These are phyloP conservation scores for Diadegma fenestrale DNA, from an alignment of 2,888 invertebrate species.

Conservation along the genomic window DNA sequence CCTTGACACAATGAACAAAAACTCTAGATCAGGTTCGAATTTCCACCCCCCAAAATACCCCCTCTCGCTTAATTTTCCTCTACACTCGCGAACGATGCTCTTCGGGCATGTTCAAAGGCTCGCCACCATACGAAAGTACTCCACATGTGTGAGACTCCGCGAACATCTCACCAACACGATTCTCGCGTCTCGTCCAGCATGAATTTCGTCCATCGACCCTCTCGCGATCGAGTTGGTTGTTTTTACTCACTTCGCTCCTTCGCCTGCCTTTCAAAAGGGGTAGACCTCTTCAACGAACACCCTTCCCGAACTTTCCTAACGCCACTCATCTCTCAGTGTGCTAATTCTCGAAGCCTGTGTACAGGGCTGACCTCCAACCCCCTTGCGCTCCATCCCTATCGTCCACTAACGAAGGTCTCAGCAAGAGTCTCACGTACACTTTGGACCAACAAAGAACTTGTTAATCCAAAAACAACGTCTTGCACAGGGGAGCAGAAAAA, in stretches of 20 bases:
- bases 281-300: constrained; percentile 31
- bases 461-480: not conserved
- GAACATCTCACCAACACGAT: constrained; percentile 36
- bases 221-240: constrained; percentile 71
- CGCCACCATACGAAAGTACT: not conserved
- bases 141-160: constrained; percentile 4
- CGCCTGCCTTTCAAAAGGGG: constrained; percentile 57
- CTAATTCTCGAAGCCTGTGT: constrained; percentile 62
- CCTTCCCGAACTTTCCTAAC: constrained; percentile 37
- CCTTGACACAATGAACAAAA: constrained; percentile 43
- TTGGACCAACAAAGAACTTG: not conserved
- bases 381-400: constrained; percentile 29
- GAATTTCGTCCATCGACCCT: constrained; percentile 35
- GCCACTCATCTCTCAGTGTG: constrained; percentile 58
- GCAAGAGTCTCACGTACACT: constrained; percentile 11
- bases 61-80: not conserved
- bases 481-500: not conserved
- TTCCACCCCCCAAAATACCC: constrained; percentile 2
- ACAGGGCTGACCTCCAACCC: constrained; percentile 43
- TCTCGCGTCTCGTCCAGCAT: constrained; percentile 60
- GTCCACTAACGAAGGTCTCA: constrained; percentile 73
- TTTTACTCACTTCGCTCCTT: constrained; percentile 71
- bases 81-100: not conserved
- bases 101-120: constrained; percentile 13
- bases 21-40: constrained; percentile 33